phyloP scores from a whole-genome alignment of 2,888 invertebrate species.

The Celastrina argiolus region DNA sequence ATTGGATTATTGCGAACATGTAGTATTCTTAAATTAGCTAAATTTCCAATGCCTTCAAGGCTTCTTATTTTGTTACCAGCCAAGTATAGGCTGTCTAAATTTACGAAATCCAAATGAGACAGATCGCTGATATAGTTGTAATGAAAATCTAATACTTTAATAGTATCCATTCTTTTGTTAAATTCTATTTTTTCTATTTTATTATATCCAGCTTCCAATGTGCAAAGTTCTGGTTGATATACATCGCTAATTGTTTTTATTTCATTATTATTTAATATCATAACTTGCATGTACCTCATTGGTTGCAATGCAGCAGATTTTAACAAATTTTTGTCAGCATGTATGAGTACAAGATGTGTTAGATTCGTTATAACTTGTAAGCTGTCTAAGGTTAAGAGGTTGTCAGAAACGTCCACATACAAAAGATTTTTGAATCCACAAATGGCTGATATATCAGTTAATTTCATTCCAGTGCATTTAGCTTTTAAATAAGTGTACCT shows the following conservation, averaged over 20 bases:
- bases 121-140: conserved; percentile 70
- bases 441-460: conserved; percentile 74
- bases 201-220: conserved; percentile 76
- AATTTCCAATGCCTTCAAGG: conserved; percentile 78
- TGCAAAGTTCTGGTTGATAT: conserved; percentile 72
- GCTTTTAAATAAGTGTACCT: conserved; percentile 80
- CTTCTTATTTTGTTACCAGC: conserved; percentile 83
- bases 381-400: conserved; percentile 63
- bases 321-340: conserved; percentile 76
- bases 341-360: conserved; percentile 75
- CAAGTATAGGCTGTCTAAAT: conserved; percentile 84
- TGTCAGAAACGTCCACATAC: conserved; percentile 77
- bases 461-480: conserved; percentile 60
- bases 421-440: conserved; percentile 73
- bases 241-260: conserved; percentile 71
- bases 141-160: conserved; percentile 76
- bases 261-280: conserved; percentile 75
- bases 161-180: conserved; percentile 46
- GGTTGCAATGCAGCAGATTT: conserved; percentile 64
- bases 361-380: conserved; percentile 69
- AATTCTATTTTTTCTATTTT: conserved; percentile 54
- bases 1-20: conserved; percentile 85
- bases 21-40: conserved; percentile 80
- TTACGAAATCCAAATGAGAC: conserved; percentile 62
- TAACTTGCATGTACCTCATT: conserved; percentile 79